A percentile compares a stretch with the other conserved stretches of the same genome.
These are phyloP conservation scores for Cassiopea xamachana DNA, from an alignment of 30 jellyfish, hydroid and myxozoan species.

Conservation along the genomic window DNA sequence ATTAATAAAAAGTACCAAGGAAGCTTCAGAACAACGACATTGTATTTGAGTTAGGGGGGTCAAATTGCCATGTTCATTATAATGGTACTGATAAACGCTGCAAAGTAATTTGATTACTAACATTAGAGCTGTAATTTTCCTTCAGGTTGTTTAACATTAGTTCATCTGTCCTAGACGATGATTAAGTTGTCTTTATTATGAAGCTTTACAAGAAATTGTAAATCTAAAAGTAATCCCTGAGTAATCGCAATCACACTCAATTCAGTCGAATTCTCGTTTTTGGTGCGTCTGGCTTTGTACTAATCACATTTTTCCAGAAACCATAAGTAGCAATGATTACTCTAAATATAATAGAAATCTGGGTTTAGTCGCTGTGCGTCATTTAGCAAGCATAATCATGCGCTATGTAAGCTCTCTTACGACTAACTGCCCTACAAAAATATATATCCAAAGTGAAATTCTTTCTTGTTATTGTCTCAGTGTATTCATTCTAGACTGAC, in stretches of 20 bases:
- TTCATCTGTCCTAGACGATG: neutral
- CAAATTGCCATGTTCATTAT: neutral
- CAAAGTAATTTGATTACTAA: neutral
- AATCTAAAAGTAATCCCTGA: neutral
- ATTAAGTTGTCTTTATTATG: neutral
- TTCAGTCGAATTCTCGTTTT: neutral
- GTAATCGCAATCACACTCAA: neutral
- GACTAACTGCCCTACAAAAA: neutral
- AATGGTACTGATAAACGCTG: neutral
- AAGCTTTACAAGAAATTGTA: neutral
- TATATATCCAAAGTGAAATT: neutral
- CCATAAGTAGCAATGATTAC: neutral
- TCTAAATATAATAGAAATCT: neutral
- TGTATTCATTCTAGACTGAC: neutral
- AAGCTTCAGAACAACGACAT: too few relatives aligned
- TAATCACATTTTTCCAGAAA: conserved; percentile 4
- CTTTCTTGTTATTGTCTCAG: neutral
- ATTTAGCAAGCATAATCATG: neutral
- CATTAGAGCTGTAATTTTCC: neutral
- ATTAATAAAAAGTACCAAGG: too few relatives aligned
- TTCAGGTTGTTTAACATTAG: neutral
- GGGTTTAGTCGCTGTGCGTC: neutral
- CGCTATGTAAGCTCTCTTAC: neutral
- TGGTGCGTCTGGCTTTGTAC: neutral
- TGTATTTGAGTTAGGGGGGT: too few relatives aligned